Base-by-base conservation (phyloP, 2,113 vertebrate species). In the Scatophagus argus region DNA sequence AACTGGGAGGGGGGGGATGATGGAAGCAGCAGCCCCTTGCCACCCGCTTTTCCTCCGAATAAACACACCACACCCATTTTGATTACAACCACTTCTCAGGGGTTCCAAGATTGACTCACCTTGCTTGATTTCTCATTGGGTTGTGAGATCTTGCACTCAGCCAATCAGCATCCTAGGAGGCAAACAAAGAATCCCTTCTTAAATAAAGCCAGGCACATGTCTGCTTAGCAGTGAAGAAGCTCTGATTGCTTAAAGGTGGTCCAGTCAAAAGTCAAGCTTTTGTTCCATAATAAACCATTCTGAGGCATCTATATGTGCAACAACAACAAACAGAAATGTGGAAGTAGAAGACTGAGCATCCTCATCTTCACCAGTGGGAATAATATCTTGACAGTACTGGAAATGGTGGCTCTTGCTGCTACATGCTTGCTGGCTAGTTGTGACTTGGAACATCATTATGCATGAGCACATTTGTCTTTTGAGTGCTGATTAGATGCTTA, bases 1-100 rank as follows among this genome's bases (percentile, higher is more conserved):
- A 91, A 85, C 19, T 61, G 78, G 87, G 75, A 78, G 66, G 63
- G 78, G 87, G 75, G 78, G 66, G 88, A 84, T 41, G 46, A 60
- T 55, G 64, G 41, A 79, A 70, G 36, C 44, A 60, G 21, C 25
- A 2, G 17, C n/a, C 23, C n/a, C 25, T n/a, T 8, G 0, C 29
- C 3, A 8, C 38, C 13, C 11, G 4, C 19, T 7, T 11, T 17
- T 41, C 52, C 27, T 43, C 61, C 62, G 19, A 27, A 63, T 59
- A 76, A 76, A 80, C 74, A 83, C 38, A 49, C 70, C 65, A 70
- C 70, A 49, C 69, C 61, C 73, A 61, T 31, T 8, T 9, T 61
- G 2, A 31, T 19, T 59, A 16, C 6, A 56, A 76, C 21, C 16
- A 21, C 51, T 61, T 76, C 5, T 13, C 25, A 31, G 17, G 44